Base-by-base conservation (phyloP, 2,113 vertebrate species). In the Hippocampus abdominalis region DNA sequence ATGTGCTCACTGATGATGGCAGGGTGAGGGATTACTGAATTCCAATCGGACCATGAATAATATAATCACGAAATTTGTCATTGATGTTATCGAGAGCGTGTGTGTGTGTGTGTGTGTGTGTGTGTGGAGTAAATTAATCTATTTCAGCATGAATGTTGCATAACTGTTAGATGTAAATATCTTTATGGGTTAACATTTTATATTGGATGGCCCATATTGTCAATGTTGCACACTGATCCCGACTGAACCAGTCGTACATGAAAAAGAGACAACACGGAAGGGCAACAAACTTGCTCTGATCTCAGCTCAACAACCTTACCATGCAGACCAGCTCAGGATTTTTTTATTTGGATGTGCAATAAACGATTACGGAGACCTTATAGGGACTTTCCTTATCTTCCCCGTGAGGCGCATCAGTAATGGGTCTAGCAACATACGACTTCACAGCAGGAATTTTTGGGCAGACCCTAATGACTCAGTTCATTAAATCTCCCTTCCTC, bases 401-500 rank as follows among this genome's bases (percentile, higher is more conserved):
- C 70, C 73, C 75, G 21, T 49, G 59, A 77, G 79, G 71, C 64
- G 20, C 70, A 70, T 81, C 70, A 66, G 53, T 84, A 85, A 87
- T 84, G 79, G 86, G 83, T 83, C 87, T 84, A 86, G 72, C 76
- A 66, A 8, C 62, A 53, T 74, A 70, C 72, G 68, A 25, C 69
- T 80, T 69, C 84, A 73, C 74, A 72, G 75, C 56, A 68, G 69
- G 66, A 70, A 66, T 68, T 73, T 74, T 78, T 59, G 74, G 77
- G 69, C 54, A 23, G 53, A 74, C 61, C 81, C 73, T 60, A 79
- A 83, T 84, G 86, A 90, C 81, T 89, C 81, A 84, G 71, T 85
- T 83, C 69, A 86, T 83, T 87, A 85, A 88, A 73, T 77, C 81
- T 82, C 39, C 71, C 64, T 74, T 72, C 76, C 80, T 82, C 39